These are phyloP conservation scores for Solenopsis fugax DNA, from an alignment of 1,140 invertebrate genomes.

Conservation along the genomic window DNA sequence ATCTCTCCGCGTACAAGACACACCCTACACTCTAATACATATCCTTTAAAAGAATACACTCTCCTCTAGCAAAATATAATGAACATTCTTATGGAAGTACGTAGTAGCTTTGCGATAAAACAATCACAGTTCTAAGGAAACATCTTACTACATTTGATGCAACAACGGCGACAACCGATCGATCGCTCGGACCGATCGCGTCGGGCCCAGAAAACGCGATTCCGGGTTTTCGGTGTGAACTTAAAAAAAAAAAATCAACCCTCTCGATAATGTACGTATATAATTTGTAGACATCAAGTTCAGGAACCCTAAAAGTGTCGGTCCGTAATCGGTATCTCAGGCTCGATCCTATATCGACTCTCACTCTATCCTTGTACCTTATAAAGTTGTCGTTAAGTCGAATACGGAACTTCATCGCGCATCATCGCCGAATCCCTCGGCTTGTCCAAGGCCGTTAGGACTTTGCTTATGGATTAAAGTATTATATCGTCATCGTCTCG, in stretches of 20 bases:
- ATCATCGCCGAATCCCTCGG: slow-evolving; percentile 24
- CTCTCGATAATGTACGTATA: slow-evolving; percentile 78
- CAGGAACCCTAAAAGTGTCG: slow-evolving; percentile 79
- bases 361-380: slow-evolving; percentile 24
- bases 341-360: slow-evolving; percentile 45
- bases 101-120: slow-evolving; percentile 47
- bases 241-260: slow-evolving; percentile 77
- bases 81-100: slow-evolving; percentile 52
- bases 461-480: slow-evolving; percentile 47
- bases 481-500: slow-evolving; percentile 42
- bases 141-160: slow-evolving; percentile 8
- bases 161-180: neutral
- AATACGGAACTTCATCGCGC: slow-evolving; percentile 24
- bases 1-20: neutral
- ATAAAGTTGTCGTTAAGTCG: slow-evolving; percentile 17
- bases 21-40: slow-evolving; percentile 21
- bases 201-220: slow-evolving; percentile 24
- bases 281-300: slow-evolving; percentile 70
- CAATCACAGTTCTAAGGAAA: slow-evolving; percentile 57
- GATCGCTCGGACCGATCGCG: neutral
- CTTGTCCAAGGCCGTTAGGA: slow-evolving; percentile 33
- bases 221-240: slow-evolving; percentile 72
- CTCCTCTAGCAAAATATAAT: slow-evolving; percentile 55
- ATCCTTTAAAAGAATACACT: slow-evolving; percentile 49
- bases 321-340: slow-evolving; percentile 50